Base-by-base conservation (phyloP, 2,113 vertebrate species). In the Vombatus ursinus region DNA sequence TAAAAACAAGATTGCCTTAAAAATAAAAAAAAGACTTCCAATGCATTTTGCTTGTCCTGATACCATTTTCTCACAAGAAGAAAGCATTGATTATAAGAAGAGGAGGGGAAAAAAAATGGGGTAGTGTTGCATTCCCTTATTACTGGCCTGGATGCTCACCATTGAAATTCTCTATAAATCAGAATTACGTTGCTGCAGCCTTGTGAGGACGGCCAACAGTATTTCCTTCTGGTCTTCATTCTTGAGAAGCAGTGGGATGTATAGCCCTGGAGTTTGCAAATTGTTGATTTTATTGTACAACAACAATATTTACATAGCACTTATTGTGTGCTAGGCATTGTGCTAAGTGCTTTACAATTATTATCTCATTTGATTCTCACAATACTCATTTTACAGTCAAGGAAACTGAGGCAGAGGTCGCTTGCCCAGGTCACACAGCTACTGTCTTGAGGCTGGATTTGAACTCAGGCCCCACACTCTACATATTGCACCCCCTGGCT, bases 31-130 rank as follows among this genome's bases (percentile, higher is more conserved):
- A 26, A 47, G 3, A 22, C 44, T 47, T 26, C 28, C 77, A 47
- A 50, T 19, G 52, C 19, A 2, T 84, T 22, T 54, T 54, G 47
- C 24, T 19, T 91, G 54, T 28, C 51, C 50, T 48, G 61, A 92
- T 91, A 90, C 7, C 90, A 16, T 90, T 89, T 95, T 90, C 19
- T 89, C 50, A 26, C 52, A 92, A 92, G 91, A 93, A 95, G 92
- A 12, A 61, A 61, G 28, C 11, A 61, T 3, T 61, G 57, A 61
- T 31, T 31, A 61, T 31, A 31, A 61, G 10, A 68, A 68, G 28
- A 37, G 31, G 31, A 12, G n/a, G n/a, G n/a, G n/a, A 31, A 68
- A 37, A 6, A 52, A 57, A 57, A 57, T 37, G 57, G 57, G 57
- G 11, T 37, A 14, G 11, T 37, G 12, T 68, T 37, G 57, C 48